Evolutionary conservation across 2,888 invertebrate genomes (phyloP), one percentile per base, ranked within the genome.

Genomic region (Scelioninae gen. 2): DNA sequence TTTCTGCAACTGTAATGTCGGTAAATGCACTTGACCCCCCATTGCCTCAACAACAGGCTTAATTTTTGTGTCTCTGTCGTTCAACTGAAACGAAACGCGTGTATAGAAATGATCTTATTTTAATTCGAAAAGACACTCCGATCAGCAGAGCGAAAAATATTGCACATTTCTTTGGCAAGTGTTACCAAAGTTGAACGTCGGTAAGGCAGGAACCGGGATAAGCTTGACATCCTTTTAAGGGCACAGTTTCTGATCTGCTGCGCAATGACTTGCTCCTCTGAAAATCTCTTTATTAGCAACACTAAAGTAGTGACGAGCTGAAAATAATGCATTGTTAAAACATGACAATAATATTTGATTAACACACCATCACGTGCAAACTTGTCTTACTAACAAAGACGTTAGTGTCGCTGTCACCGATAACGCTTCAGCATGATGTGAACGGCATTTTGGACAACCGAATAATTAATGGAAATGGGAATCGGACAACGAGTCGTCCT

Each of bases 391-490:
- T 73, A 63, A 73, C 50, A 43, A 73, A 57, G 68, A 73, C 39
- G 52, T 58, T 73, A 61, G 48, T 43, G 48, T 58, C 28, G 48
- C 52, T 68, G 58, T 58, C 46, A 57, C 50, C 68, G 52, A 46
- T 64, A 64, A 57, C 61, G 74, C 71, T 74, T 71, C 53, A 71
- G 74, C 74, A 74, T 71, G 74, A 57, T 71, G 68, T 68, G 58
- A 72, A 75, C 55, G 55, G 75, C 75, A 75, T 75, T 63, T 68
- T 72, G 75, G 74, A 74, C 48, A 58, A 58, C 64, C 60, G 53
- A 60, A 68, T 68, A 58, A 67, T 73, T 63, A 68, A 67, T 53
- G 53, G 50, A 57, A 71, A 71, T 63, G 71, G 75, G 64, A 68
- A 75, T 60, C 50, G 68, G 74, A 74, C 71, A 60, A 64, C 52